phyloP scores from a whole-genome alignment of 2,888 invertebrate genomes.

The Patella caerulea region DNA sequence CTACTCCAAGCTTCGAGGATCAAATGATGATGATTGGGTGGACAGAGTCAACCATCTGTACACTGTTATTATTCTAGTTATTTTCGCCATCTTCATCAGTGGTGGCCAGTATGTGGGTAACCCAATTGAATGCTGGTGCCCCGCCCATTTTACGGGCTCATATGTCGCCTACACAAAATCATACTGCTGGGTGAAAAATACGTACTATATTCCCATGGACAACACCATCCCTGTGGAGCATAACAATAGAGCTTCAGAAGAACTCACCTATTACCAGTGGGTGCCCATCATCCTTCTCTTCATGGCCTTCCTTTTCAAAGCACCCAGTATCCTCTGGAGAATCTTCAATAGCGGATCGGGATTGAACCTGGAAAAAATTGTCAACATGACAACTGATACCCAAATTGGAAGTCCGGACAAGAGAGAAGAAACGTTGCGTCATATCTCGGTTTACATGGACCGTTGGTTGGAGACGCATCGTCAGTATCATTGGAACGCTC shows the following conservation, averaged over 20 bases:
- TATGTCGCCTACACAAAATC: constrained; percentile 71
- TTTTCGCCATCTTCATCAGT: constrained; percentile 61
- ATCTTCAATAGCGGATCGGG: constrained; percentile 67
- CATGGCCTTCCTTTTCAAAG: constrained; percentile 73
- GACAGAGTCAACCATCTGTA: constrained; percentile 62
- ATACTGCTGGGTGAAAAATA: constrained; percentile 67
- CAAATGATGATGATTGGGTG: constrained; percentile 62
- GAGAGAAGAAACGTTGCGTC: constrained; percentile 53
- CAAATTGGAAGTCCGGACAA: constrained; percentile 56
- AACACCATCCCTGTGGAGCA: constrained; percentile 55
- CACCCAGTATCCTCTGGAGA: constrained; percentile 73
- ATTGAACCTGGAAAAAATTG: constrained; percentile 62
- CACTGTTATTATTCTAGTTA: constrained; percentile 58
- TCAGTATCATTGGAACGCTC: constrained; percentile 56
- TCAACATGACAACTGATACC: constrained; percentile 52
- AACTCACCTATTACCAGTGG: constrained; percentile 68
- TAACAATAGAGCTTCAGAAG: constrained; percentile 49
- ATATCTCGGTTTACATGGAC: constrained; percentile 60
- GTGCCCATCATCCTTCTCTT: constrained; percentile 72
- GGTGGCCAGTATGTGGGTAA: constrained; percentile 61
- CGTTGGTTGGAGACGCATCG: constrained; percentile 61
- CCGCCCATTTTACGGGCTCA: constrained; percentile 63
- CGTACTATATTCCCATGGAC: constrained; percentile 65
- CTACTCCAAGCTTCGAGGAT: constrained; percentile 58
- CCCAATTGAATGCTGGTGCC: constrained; percentile 65